phyloP scores from a whole-genome alignment of 2,888 invertebrate species.

The Dusona sp. region DNA sequence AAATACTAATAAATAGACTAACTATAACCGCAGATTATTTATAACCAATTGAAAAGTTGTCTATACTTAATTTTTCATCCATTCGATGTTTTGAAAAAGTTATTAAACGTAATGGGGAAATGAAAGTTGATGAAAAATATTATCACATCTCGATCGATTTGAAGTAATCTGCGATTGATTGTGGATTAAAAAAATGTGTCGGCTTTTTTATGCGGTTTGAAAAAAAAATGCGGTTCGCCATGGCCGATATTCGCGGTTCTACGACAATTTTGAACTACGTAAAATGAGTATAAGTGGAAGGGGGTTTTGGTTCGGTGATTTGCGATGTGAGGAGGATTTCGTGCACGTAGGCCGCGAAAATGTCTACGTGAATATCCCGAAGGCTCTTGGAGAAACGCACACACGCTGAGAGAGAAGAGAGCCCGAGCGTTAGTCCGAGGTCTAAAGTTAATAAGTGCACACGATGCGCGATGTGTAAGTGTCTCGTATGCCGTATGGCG shows the following conservation, averaged over 20 bases:
- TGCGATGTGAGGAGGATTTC: neutral
- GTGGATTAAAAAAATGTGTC: too few species aligned
- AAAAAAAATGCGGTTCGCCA: neutral
- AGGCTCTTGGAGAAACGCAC: slow-evolving; percentile 29
- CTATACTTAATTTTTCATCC: too few species aligned
- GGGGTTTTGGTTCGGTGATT: slow-evolving; percentile 8
- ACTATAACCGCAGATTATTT: too few species aligned
- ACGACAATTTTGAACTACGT: neutral
- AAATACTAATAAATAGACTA: too few species aligned
- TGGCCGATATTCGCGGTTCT: slow-evolving; percentile 4
- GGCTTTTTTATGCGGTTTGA: neutral
- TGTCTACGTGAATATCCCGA: slow-evolving; percentile 16
- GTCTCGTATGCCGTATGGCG: slow-evolving; percentile 81
- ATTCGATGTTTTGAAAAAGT: too few species aligned
- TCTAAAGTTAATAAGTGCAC: slow-evolving; percentile 76
- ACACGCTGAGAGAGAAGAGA: slow-evolving; percentile 23
- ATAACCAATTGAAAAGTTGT: too few species aligned
- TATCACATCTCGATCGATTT: too few species aligned
- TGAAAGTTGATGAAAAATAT: too few species aligned
- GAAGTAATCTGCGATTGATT: too few species aligned
- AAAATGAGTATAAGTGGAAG: neutral
- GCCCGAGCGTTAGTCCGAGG: slow-evolving; percentile 58
- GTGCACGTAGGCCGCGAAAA: slow-evolving; percentile 9
- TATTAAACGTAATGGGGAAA: too few species aligned
- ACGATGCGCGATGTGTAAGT: slow-evolving; percentile 70